A percentile compares a stretch with the other conserved stretches of the same genome.
phyloP scores from a whole-genome alignment of 92 coral and sea anemone genomes.

The Parazoanthus atlanticus region DNA sequence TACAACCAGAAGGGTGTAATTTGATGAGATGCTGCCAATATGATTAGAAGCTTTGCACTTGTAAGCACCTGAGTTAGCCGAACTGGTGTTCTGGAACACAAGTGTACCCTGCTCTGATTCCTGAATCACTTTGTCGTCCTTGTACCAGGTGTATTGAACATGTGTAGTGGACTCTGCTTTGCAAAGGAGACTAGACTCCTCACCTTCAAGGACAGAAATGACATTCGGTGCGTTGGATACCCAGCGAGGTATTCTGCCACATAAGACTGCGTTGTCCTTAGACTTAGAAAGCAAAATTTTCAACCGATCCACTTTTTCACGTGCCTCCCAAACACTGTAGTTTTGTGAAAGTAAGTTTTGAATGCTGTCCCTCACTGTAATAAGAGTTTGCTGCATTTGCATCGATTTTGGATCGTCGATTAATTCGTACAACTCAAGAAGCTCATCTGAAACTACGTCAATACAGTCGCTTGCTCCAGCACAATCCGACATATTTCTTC shows the following conservation, averaged over 20 bases:
- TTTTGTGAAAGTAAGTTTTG: slow-evolving; percentile 31
- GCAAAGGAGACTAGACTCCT: slow-evolving; percentile 39
- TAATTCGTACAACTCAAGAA: slow-evolving; percentile 53
- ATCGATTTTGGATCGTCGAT: slow-evolving; percentile 57
- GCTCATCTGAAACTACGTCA: slow-evolving; percentile 47
- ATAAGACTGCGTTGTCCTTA: slow-evolving; percentile 55
- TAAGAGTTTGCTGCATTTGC: slow-evolving; percentile 42
- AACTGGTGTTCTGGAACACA: slow-evolving; percentile 28
- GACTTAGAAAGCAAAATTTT: slow-evolving; percentile 41
- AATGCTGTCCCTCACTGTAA: slow-evolving; percentile 31
- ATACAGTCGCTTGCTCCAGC: slow-evolving; percentile 67
- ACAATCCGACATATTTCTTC: slow-evolving; percentile 55
- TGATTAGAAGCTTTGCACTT: slow-evolving; percentile 61
- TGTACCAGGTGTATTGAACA: slow-evolving; percentile 60
- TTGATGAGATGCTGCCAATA: slow-evolving; percentile 61
- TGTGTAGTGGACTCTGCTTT: slow-evolving; percentile 51
- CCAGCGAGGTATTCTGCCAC: slow-evolving; percentile 59
- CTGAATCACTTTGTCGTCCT: slow-evolving; percentile 45
- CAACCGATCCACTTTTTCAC: slow-evolving; percentile 16
- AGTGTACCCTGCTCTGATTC: slow-evolving; percentile 53
- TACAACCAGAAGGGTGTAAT: slow-evolving; percentile 59
- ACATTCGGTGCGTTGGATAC: slow-evolving; percentile 27
- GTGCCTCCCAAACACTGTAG: slow-evolving; percentile 44
- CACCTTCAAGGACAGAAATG: slow-evolving; percentile 41
- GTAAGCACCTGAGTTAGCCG: slow-evolving; percentile 57